Base-by-base conservation (phyloP, 2,888 invertebrate species). In the Drosophila aldrichi region DNA sequence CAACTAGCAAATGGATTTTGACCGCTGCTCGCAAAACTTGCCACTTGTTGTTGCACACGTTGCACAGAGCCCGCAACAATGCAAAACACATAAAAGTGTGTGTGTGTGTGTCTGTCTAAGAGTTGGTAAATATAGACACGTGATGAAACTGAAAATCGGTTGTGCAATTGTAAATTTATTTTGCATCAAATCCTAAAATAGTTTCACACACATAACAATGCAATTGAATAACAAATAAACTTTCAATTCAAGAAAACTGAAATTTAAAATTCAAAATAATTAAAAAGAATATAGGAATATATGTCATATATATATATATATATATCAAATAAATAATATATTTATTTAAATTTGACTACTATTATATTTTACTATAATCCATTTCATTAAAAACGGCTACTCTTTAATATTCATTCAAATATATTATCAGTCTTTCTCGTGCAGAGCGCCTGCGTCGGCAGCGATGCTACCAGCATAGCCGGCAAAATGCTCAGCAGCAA, bases 401-500 rank as follows among this genome's bases (percentile, higher is more conserved):
- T 7, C 1, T 29, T 18, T 9, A 43, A n/a, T 10, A 12, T 43
- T 25, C 12, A 25, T 55, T 46, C 44, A 25, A 22, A 22, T 40
- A 38, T 1, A n/a, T 55, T 41, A 18, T 0, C 12, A 54, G 57
- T 51, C 66, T 54, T 40, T 52, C 49, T 12, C 0, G 34, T 14
- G 10, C 2, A 63, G 43, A 40, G 78, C 64, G 75, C 70, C 34
- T 73, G 69, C 64, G 66, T 49, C 43, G 40, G 18, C 59, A 76
- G 74, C 54, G 44, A 40, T 20, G 32, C 44, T 20, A 66, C 40
- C 51, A 29, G 41, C 57, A 74, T 49, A 70, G 66, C 77, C 85
- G 85, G 85, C 74, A 57, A 79, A 73, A 62, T 61, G 29, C 59
- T 72, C 61, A 62, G 58, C 64, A 82, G 38, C 55, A 77, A 44